Evolutionary conservation across 2,888 invertebrate genomes (phyloP), one percentile per base, ranked within the genome.

Genomic region (Drosophila aldrichi): DNA sequence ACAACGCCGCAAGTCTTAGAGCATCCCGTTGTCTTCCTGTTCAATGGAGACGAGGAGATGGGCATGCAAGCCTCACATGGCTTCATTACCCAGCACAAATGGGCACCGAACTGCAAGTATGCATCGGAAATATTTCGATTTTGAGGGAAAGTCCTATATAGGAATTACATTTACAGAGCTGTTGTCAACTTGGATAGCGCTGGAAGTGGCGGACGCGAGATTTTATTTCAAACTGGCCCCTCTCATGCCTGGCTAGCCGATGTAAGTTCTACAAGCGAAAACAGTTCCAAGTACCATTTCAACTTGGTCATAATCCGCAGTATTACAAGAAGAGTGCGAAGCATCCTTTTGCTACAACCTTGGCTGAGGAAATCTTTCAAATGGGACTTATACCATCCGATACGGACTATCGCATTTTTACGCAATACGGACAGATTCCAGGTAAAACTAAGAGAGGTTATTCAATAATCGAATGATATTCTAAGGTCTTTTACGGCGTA

Each of bases 161-260:
- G 6, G 1, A 1, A 6, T 1, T 41, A n/a, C 4, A 0, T 14
- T 22, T 94, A 1, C 12, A 82, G 95, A 56, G 95, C 96, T 0
- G 96, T 98, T 62, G 94, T 99, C 51, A 99, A 99, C 92, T 92
- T 99, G 74, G 99, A 99, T 92, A 96, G 97, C 0, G 97, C 96
- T 43, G 99, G 98, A 0, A 96, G 97, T 90, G 98, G 98, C 25
- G 98, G 98, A 1, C 95, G 97, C 72, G 97, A 98, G 79, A 94
- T 96, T 57, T 93, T 99, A n/a, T 99, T 99, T 91, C 98, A 98
- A 94, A 95, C 96, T 54, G 96, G 96, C 0, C 97, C 97, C 3
- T 93, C 94, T 36, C 95, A 95, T 88, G 94, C 95, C 0, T 95
- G 96, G 93, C 92, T 97, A 0, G 92, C 96, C 65, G 92, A 94